Evolutionary conservation across 1,140 invertebrate species (phyloP).

Genomic region (Drosophila willistoni): DNA sequence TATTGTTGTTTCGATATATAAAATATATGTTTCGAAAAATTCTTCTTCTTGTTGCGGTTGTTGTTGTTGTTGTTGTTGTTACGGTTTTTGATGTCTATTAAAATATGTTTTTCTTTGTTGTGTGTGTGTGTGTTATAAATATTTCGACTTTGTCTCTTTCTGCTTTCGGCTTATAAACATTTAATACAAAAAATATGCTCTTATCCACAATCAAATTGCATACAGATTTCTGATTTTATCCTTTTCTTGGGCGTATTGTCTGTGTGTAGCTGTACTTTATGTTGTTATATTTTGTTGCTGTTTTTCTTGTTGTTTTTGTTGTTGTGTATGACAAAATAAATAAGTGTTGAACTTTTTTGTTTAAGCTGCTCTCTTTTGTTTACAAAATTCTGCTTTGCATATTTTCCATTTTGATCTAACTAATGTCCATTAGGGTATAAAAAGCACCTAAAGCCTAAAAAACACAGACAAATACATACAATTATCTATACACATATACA

Average conservation of each 20-base stretch:
- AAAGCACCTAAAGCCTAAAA: constrained; percentile 62
- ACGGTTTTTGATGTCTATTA: constrained; percentile 62
- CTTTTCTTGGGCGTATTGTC: constrained; percentile 68
- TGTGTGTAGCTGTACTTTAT: constrained; percentile 64
- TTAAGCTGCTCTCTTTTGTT: constrained; percentile 28
- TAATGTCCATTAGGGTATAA: constrained; percentile 69
- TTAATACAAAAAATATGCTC: constrained; percentile 68
- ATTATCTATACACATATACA: constrained; percentile 28
- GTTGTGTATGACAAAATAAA: constrained; percentile 53
- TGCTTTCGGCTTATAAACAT: constrained; percentile 66
- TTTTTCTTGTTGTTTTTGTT: constrained; percentile 1
- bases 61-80: constrained; percentile 20
- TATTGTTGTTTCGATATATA: constrained; percentile 22
- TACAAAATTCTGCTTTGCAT: constrained; percentile 55
- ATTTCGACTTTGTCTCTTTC: constrained; percentile 48
- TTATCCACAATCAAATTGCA: constrained; percentile 76
- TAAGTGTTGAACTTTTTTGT: constrained; percentile 20
- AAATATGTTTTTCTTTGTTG: constrained; percentile 54
- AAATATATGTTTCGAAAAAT: constrained; percentile 77
- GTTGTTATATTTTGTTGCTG: constrained; percentile 25
- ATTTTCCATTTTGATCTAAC: constrained; percentile 63
- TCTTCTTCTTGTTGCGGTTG: constrained; percentile 18
- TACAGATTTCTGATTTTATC: constrained; percentile 35
- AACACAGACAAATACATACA: constrained; percentile 38
- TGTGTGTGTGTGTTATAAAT: constrained; percentile 51